Evolutionary conservation across 1,140 invertebrate species (phyloP), one percentile per base, ranked within the genome.

Genomic region (Caenorhabditis latens): DNA sequence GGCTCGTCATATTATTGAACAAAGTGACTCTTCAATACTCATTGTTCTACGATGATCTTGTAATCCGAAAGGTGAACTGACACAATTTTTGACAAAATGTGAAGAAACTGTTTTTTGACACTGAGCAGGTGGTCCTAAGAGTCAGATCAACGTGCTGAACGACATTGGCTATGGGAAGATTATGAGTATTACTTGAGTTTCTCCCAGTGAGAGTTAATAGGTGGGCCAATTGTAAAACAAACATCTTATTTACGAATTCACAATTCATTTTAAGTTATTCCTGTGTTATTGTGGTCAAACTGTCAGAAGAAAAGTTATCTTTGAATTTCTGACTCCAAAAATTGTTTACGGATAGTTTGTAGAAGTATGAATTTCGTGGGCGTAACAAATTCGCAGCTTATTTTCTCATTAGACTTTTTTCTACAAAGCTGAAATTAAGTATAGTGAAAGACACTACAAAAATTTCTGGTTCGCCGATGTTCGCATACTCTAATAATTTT

Each of bases 1-100:
- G 50, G 71, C 71, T 79, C 71, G 46, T 79, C 71, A 79, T 79
- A 79, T 79, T 79, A 79, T 79, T 79, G 71, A 79, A 79, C 43
- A 19, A 79, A 79, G 71, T 50, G 71, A 79, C 71, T 79, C 71
- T 53, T 79, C 71, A 79, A 43, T 24, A 46, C 46, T 53, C 46
- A 32, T 79, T 79, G 46, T 79, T n/a, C 71, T 46, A 79, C 7
- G 32, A 46, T 24, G 19, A 71, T n/a, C 71, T 19, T 21, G n/a
- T 79, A 79, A 79, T 79, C 71, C 46, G 71, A 46, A 79, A 79
- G 46, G 46, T 46, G 24, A 2, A 46, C 9, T 79, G 46, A 50
- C 0, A 48, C 71, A 32, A 16, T 50, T 53, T 53, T 32, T 32
- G 32, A 32, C 32, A 32, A 32, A 32, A 32, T 0, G 32, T 32